Base-by-base conservation (phyloP, 2,113 vertebrate species). In the Seriola quinqueradiata region DNA sequence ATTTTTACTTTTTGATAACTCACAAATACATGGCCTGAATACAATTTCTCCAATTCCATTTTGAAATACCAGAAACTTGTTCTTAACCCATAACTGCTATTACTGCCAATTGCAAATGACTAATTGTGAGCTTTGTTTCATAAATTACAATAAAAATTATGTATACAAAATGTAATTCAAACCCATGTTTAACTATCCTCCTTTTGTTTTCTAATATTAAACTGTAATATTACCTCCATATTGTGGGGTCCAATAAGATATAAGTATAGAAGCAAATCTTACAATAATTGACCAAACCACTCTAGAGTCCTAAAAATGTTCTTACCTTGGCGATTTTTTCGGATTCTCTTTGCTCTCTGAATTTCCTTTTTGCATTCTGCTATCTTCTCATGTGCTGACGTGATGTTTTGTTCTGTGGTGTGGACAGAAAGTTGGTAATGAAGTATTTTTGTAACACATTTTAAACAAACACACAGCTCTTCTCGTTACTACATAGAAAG, bases 311-410 rank as follows among this genome's bases (percentile, higher is more conserved):
- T 48, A 25, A 46, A 66, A 28, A 60, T 21, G 32, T 69, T 68
- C 88, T 93, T 92, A 99, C 98, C 98, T 94, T 99, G 98, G 0
- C 98, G 97, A 93, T 99, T 99, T 92, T 99, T 99, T 75, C 98
- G 92, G 94, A 99, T 97, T 91, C 98, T 96, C 93, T 99, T 99
- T 80, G 98, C 98, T 90, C 97, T 96, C 92, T 96, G 96, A 85
- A 99, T 99, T 90, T 99, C 97, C 84, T 99, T 99, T 94, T 99
- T 99, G 92, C 98, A 99, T 84, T 99, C 98, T 66, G 97, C 90
- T 79, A 99, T 99, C 94, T 99, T 99, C 69, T 99, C 97, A 63
- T 99, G 98, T 23, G 98, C 98, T 85, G 97, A 97, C 44, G 95
- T 95, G 85, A 99, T 99, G 80, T 95, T 99, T 63, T 96, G 96